Evolutionary conservation across 64 coral and sea anemone genomes (phyloP).

Genomic region (Trachythela sp.): DNA sequence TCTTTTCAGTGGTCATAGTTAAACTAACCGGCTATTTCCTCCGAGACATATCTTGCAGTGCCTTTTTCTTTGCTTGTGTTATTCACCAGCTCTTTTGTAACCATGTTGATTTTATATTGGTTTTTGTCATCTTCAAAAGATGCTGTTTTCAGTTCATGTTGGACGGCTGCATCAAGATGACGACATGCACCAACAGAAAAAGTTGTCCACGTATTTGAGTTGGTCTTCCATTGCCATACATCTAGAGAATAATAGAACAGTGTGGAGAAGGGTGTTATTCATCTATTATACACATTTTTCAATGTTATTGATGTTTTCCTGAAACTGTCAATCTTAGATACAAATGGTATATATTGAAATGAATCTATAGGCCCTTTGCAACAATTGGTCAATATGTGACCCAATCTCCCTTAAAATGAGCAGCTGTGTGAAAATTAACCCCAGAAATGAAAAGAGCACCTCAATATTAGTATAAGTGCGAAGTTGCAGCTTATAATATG

Average conservation of each 20-base stretch:
- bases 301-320: no score
- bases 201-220: not conserved
- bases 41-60: not conserved
- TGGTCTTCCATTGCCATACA: not conserved
- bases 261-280: not conserved
- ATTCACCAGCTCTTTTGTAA: not conserved
- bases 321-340: no score
- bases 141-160: not conserved
- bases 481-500: no score
- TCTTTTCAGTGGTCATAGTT: not conserved
- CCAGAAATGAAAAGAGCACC: no score
- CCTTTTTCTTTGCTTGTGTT: not conserved
- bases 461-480: no score
- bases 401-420: no score
- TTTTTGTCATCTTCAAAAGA: constrained; percentile 23
- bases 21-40: not conserved
- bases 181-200: not conserved
- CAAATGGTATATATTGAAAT: no score
- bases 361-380: no score
- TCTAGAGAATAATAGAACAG: not conserved
- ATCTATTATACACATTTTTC: no score
- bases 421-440: not conserved
- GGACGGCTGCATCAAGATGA: not conserved
- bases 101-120: not conserved
- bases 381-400: no score